A percentile compares a stretch with the other conserved stretches of the same genome.
Evolutionary conservation across 1,140 invertebrate genomes (phyloP).

Genomic region (Berghia stephanieae): DNA sequence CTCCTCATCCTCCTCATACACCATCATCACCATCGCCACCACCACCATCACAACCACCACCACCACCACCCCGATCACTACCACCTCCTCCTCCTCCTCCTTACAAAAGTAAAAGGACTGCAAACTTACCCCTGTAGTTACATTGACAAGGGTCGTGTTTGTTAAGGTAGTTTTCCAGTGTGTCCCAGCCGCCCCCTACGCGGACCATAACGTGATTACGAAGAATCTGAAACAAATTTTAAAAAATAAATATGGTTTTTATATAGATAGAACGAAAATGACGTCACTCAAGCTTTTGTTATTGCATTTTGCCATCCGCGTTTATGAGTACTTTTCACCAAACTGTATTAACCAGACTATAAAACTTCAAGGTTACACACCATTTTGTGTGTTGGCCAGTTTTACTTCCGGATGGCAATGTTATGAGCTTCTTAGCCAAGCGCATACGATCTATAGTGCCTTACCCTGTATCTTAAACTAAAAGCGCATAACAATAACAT

Average conservation of each 20-base stretch:
- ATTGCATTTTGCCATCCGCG: too few species aligned
- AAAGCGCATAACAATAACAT: neutral
- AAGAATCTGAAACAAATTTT: conserved; percentile 80
- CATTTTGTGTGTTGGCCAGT: too few species aligned
- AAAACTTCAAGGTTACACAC: too few species aligned
- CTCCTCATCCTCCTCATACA: neutral
- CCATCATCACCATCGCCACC: neutral
- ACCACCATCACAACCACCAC: neutral
- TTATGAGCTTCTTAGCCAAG: too few species aligned
- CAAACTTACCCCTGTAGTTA: conserved; percentile 69
- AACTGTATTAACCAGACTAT: too few species aligned
- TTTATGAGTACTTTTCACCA: too few species aligned
- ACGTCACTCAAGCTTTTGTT: too few species aligned
- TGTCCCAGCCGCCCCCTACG: conserved; percentile 97
- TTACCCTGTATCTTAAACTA: neutral
- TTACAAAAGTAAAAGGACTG: too few species aligned
- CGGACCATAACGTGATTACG: conserved; percentile 97
- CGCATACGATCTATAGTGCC: too few species aligned
- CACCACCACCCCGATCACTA: neutral
- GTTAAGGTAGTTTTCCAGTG: conserved; percentile 92
- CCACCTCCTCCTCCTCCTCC: neutral
- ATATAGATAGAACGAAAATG: too few species aligned
- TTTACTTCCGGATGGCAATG: too few species aligned
- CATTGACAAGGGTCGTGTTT: conserved; percentile 97
- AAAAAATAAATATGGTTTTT: too few species aligned